phyloP scores from a whole-genome alignment of 2,797 vertebrate species.

The Sparidentex hasta region DNA sequence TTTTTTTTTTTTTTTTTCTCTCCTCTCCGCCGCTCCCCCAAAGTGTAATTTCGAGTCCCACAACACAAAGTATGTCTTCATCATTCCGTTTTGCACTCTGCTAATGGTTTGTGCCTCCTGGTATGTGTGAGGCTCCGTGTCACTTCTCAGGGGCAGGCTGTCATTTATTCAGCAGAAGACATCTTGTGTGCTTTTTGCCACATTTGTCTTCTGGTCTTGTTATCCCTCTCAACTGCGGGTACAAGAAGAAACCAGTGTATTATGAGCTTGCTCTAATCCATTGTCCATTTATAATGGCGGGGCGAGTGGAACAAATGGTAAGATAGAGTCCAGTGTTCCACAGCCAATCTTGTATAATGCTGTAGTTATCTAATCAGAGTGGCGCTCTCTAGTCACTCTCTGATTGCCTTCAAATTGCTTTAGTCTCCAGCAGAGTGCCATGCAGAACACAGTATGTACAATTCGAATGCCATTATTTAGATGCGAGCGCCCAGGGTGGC shows the following conservation, averaged over 20 bases:
- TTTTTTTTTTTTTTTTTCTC: constrained; percentile 1
- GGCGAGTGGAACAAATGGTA: constrained; percentile 28
- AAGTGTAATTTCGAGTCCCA: constrained; percentile 61
- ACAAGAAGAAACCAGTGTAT: constrained; percentile 19
- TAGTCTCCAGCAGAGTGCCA: constrained; percentile 58
- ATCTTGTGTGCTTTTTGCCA: constrained; percentile 49
- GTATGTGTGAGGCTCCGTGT: constrained; percentile 54
- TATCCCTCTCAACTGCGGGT: constrained; percentile 16
- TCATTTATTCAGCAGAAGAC: constrained; percentile 64
- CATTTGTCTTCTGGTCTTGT: constrained; percentile 44
- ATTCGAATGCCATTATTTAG: constrained; percentile 66
- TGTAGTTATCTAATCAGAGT: constrained; percentile 57
- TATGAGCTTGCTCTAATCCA: constrained; percentile 28
- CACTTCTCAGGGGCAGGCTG: constrained; percentile 54
- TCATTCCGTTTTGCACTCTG: constrained; percentile 58
- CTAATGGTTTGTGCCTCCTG: constrained; percentile 61
- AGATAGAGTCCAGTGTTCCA: constrained; percentile 32
- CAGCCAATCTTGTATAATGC: constrained; percentile 31
- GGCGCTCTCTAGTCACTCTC: constrained; percentile 53
- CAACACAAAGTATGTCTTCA: constrained; percentile 67
- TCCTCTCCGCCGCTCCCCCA: neutral
- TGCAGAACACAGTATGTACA: constrained; percentile 59
- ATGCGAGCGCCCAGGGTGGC: constrained; percentile 43
- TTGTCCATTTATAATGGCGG: constrained; percentile 12
- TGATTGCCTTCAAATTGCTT: constrained; percentile 60